Evolutionary conservation across 2,888 invertebrate species (phyloP), one percentile per base, ranked within the genome.

Genomic region (Sarcophaga subvicina): DNA sequence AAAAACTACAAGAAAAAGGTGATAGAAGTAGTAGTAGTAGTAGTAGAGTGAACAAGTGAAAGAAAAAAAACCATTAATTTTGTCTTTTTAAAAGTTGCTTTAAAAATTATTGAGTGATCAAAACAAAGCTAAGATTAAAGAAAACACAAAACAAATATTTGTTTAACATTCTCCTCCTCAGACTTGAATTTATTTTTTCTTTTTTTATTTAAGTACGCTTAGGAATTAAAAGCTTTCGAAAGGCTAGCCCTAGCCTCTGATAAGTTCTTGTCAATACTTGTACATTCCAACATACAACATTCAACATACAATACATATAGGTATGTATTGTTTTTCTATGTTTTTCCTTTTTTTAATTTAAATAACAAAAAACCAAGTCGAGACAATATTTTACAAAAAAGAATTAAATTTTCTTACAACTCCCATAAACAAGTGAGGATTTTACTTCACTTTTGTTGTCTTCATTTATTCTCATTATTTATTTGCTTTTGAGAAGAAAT

Each of bases 91-190:
- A 47, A 27, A 73, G 67, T 60, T 78, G 17, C 17, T 67, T 25
- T 20, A 27, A 47, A 20, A 73, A 62, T 66, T 78, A 83, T 78
- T 72, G 62, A 49, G 45, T 62, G 49, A 22, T 77, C 77, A 77
- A 64, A 67, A 77, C 71, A 83, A 82, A 72, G 71, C 45, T 14
- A 4, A 14, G n/a, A 67, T 69, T 72, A 60, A 27, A 17, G 17
- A 63, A 17, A 22, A 59, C 22, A 71, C 64, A 71, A 77, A 14
- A 66, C 66, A 54, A 10, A 14, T 54, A 82, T 82, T 66, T 77
- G 64, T 71, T 66, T 63, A 66, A 59, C 4, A 4, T 54, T 54
- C 54, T 54, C 17, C 12, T 14, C 2, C 54, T 17, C 54, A 54
- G 17, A 37, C 2, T 37, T 37, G 10, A 37, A 37, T 37, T 37